Conservation (phyloP, 2,797 vertebrate species). For the Pangasius mekongensis region DNA sequence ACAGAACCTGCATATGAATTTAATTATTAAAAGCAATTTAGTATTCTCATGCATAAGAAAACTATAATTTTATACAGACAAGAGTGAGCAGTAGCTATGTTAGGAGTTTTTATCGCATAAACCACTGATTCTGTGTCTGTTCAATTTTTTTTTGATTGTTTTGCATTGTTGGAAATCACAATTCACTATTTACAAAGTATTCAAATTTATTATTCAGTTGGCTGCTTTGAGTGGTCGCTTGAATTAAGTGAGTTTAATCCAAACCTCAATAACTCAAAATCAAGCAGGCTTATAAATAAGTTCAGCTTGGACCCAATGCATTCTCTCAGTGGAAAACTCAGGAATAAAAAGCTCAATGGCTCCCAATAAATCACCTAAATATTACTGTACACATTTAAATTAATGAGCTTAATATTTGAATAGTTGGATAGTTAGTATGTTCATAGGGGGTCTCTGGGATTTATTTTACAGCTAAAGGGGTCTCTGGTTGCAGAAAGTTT, state of each 20-base stretch:
- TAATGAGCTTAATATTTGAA: background rate
- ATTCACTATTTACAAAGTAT: background rate
- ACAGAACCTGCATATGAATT: background rate
- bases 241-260: background rate
- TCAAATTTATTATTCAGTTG: too few species aligned
- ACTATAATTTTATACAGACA: background rate
- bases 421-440: background rate
- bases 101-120: background rate
- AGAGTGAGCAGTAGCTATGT: background rate
- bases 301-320: background rate
- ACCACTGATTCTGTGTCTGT: background rate
- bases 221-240: background rate
- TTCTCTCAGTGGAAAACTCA: background rate
- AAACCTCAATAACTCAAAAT: background rate
- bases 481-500: background rate
- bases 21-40: background rate
- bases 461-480: background rate
- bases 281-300: background rate
- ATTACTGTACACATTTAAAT: conserved; percentile 3
- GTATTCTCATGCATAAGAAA: background rate
- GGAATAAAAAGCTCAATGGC: background rate
- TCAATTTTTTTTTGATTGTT: background rate
- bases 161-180: background rate
- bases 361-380: background rate
- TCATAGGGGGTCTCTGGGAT: background rate